Base-by-base conservation (phyloP, 2,888 invertebrate genomes). In the Standfussiana lucernea region DNA sequence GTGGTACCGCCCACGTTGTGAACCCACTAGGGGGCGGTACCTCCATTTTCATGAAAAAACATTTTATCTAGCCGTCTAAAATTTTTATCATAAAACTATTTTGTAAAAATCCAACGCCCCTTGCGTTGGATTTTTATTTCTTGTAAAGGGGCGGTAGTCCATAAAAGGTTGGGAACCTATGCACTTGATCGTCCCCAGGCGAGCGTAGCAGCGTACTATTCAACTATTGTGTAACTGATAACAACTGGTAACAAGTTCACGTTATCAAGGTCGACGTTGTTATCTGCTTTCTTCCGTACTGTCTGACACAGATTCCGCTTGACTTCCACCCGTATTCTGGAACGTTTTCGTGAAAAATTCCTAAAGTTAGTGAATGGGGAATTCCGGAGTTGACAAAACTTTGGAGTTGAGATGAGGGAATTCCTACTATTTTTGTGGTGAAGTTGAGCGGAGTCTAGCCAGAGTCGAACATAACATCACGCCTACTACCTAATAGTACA, bases 171-270 rank as follows among this genome's bases (percentile, higher is more conserved):
- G n/a, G n/a, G n/a, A n/a, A n/a, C n/a, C n/a, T n/a, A n/a, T n/a
- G n/a, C n/a, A n/a, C n/a, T n/a, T n/a, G n/a, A n/a, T n/a, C 37
- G 67, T 32, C n/a, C 1, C 32, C 35, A 56, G 35, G 42, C 53
- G 35, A 69, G 56, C 40, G 56, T 61, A 64, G 40, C 40, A 40
- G 64, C 8, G 64, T 64, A 61, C 15, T 64, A 62, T 56, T 53
- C 45, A 32, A 37, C 81, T 42, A 72, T 80, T 75, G 72, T 83
- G 47, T 64, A 35, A 76, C 69, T 80, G 84, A 86, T 80, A 83
- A 73, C 37, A 37, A 18, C n/a, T 74, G 15, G n/a, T 32, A 47
- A 74, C 80, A 77, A 80, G 75, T 79, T 79, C 73, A 73, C 45
- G 32, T 15, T 68, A 75, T 70, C 83, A 82, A 85, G 67, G 75